Conservation (phyloP, 2,113 vertebrate species). For the Tachycineta bicolor region DNA sequence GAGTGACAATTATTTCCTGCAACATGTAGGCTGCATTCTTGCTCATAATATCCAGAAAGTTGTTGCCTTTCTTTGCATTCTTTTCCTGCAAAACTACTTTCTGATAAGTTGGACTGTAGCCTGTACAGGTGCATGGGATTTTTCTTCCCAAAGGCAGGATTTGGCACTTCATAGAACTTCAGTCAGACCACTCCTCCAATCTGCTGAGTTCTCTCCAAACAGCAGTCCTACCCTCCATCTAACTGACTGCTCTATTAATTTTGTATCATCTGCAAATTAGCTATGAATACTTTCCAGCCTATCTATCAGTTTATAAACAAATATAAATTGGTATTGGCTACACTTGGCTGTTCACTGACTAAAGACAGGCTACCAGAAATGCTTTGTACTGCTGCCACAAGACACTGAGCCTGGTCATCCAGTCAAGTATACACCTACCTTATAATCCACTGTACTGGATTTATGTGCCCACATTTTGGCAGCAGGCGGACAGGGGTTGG, state of each 20-base stretch:
- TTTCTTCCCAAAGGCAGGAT: not conserved
- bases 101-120: rapidly evolving
- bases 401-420: not conserved
- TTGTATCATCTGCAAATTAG: not conserved
- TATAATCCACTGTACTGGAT: not conserved
- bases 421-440: not conserved
- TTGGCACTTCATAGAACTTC: not conserved
- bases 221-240: not conserved
- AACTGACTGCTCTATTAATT: not conserved
- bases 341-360: not conserved
- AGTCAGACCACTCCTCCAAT: not conserved
- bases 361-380: not conserved
- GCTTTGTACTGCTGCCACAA: not conserved
- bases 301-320: not conserved
- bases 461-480: not conserved
- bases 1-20: not conserved
- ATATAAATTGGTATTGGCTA: not conserved
- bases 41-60: not conserved
- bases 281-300: not conserved
- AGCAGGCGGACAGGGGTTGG: rapidly evolving
- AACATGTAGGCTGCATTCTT: not conserved
- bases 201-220: not conserved
- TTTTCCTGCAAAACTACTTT: not conserved
- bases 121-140: not conserved
- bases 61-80: not conserved